Evolutionary conservation across 2,113 vertebrate species (phyloP).

Genomic region (Dendropsophus ebraccatus): DNA sequence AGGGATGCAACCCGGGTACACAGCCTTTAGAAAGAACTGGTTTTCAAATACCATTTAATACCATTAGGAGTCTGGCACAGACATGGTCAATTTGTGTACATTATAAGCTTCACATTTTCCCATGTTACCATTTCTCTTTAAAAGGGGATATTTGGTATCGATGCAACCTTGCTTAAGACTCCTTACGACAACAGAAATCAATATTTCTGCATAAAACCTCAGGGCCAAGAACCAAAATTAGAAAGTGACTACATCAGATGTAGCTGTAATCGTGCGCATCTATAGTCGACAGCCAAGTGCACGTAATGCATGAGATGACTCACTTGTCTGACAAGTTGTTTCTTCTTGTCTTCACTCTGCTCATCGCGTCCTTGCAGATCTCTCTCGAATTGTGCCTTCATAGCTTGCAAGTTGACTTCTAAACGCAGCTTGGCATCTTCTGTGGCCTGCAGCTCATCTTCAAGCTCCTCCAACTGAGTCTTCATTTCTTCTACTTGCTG

Average conservation of each 20-base stretch:
- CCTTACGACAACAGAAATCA: too few relatives aligned
- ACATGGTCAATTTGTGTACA: too few relatives aligned
- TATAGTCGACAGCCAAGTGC: neutral
- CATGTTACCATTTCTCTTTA: too few relatives aligned
- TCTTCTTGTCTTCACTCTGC: conserved; percentile 96
- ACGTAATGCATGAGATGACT: neutral
- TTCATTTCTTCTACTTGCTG: conserved; percentile 98
- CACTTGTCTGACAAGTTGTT: conserved; percentile 92
- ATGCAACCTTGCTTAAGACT: too few relatives aligned
- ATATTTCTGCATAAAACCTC: too few relatives aligned
- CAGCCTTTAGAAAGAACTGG: too few relatives aligned
- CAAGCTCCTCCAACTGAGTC: conserved; percentile 94
- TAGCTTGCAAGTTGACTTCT: conserved; percentile 97
- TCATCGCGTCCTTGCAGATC: conserved; percentile 92
- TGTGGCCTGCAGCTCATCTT: conserved; percentile 95
- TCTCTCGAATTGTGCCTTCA: conserved; percentile 94
- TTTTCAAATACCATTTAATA: too few relatives aligned
- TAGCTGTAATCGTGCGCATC: too few relatives aligned
- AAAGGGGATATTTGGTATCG: too few relatives aligned
- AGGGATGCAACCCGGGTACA: too few relatives aligned
- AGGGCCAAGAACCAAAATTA: neutral
- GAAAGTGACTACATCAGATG: neutral
- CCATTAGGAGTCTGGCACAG: too few relatives aligned
- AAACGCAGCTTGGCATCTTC: conserved; percentile 95
- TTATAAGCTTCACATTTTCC: too few relatives aligned